Conservation (phyloP, 2,113 vertebrate species). For the Glaucidium brasilianum region DNA sequence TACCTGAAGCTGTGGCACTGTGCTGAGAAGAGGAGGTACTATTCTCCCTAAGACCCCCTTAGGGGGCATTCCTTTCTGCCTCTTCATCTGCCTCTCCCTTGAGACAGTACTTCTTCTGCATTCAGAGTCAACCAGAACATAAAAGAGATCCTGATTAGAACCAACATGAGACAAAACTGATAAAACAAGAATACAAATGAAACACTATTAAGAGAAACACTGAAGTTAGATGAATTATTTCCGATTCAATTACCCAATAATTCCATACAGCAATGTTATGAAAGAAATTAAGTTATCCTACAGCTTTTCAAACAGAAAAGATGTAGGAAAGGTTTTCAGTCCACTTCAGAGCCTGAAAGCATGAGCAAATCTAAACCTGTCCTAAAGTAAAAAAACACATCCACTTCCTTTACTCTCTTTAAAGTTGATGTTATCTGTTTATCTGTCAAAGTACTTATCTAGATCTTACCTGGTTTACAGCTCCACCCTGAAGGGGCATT, state of each 20-base stretch:
- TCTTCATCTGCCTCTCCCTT: background rate
- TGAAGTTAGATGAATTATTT: background rate
- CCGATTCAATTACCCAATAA: background rate
- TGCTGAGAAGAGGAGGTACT: background rate
- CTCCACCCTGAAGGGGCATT: background rate
- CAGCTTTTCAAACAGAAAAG: background rate
- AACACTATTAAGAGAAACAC: background rate
- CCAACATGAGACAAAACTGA: background rate
- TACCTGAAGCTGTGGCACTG: background rate
- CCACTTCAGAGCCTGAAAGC: background rate
- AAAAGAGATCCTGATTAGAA: background rate
- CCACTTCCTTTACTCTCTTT: background rate
- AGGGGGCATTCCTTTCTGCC: background rate
- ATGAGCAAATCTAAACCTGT: background rate
- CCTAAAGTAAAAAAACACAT: background rate
- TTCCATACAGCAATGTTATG: background rate
- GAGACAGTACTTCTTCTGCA: background rate
- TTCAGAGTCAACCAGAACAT: background rate
- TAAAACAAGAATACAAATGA: background rate
- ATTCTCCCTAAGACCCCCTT: background rate
- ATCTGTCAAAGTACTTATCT: background rate
- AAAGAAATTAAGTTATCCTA: background rate
- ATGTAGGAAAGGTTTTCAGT: background rate
- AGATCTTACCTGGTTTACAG: background rate
- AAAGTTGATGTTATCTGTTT: background rate